Evolutionary conservation across 2,113 vertebrate genomes (phyloP), one percentile per base, ranked within the genome.

Genomic region (Acinonyx jubatus): DNA sequence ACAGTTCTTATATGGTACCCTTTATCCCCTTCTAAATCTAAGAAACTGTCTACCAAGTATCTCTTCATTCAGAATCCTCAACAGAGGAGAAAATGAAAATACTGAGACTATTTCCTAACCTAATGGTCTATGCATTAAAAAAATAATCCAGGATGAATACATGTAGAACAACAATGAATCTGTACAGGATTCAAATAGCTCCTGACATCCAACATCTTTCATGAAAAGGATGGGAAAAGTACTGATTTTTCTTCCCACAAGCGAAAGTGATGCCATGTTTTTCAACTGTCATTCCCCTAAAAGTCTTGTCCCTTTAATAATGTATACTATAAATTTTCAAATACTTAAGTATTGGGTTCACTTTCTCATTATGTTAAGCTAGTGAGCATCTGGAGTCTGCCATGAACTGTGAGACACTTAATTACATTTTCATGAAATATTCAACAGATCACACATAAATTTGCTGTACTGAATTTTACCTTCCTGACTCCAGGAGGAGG

Each of bases 401-500:
- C 18, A 18, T 12, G 48, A 1, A 33, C 18, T 13, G 31, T n/a
- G 45, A 36, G 18, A 57, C 7, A 82, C 38, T 82, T 63, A 73
- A 41, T n/a, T 45, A 78, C 27, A 31, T 48, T 61, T 50, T 87
- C 31, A 68, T 52, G 45, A 80, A 68, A 36, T 48, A 55, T 10
- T 41, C 21, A 55, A 21, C 29, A 3, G 76, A 86, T 71, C 33
- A 88, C 84, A 65, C 21, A 29, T 65, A 57, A 25, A 73, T 82
- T 66, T 68, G 52, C 1, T 48, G 7, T 66, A 52, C 16, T 33
- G 11, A 65, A 91, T 27, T 89, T 89, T 99, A 99, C 99, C 99
- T 99, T 99, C 97, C 99, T 99, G 79, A 99, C 94, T 79, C 99
- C 99, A 98, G 98, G 85, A 95, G 99, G 99, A 82, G 99, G 99